Evolutionary conservation across 1,140 invertebrate species (phyloP), one percentile per base, ranked within the genome.

Genomic region (Brachionus rubens): DNA sequence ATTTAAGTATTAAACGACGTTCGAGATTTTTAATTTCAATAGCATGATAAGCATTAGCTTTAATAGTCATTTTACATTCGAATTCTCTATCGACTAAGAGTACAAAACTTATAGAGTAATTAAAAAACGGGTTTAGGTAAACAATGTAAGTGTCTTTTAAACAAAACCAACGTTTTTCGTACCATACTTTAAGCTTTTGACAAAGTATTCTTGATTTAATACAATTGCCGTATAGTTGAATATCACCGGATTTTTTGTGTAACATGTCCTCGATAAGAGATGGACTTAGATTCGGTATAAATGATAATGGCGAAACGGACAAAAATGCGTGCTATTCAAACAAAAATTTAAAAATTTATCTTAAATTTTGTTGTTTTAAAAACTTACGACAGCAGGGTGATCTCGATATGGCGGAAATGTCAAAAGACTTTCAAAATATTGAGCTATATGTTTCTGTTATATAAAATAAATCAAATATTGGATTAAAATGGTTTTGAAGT

Each of bases 121-220:
- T 56, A 14, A 28, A 4, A 50, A 4, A 48, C 14, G 72, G 50
- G 28, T 56, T 75, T 7, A 75, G 3, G 26, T 75, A 75, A 2
- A 75, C 28, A 26, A 75, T 24, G 30, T 56, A 75, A 12, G 72
- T 54, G 30, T 75, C 72, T 56, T 75, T 75, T 1, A 75, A 5
- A 40, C 48, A 41, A 43, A 75, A 59, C 72, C 72, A 75, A 19
- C 48, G 30, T 26, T 56, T 54, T 54, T 54, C 54, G 16, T 56
- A 54, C 36, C 48, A 54, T 5, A 54, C n/a, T 75, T 75, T 75
- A n/a, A 54, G 36, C n/a, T 56, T 54, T 30, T 59, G 41, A 33
- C 72, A 75, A 4, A 26, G 10, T 9, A 43, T 40, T n/a, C 36
- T 16, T 1, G 46, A 30, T 40, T 46, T 43, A 9, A 54, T 75